Conservation (phyloP, 1,140 invertebrate genomes). For the Drosophila pseudoananassae region DNA sequence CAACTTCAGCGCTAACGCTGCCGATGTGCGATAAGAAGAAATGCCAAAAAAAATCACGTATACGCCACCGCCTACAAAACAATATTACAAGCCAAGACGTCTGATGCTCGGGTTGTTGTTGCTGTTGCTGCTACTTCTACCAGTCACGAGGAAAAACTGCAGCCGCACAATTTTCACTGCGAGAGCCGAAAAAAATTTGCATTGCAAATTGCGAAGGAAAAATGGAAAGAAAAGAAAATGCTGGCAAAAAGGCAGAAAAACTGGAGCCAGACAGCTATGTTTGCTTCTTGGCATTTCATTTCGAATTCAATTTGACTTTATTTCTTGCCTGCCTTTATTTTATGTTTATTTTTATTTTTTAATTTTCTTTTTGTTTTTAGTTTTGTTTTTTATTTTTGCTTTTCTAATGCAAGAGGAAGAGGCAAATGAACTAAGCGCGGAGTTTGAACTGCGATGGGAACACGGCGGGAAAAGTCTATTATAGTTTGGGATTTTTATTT, state of each 20-base stretch:
- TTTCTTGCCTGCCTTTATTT: constrained; percentile 30
- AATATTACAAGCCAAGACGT: constrained; percentile 7
- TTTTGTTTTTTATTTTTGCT: constrained; percentile 35
- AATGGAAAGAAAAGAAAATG: constrained; percentile 1
- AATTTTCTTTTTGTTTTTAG: constrained; percentile 8
- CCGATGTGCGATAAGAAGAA: constrained; percentile 73
- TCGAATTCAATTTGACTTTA: constrained; percentile 69
- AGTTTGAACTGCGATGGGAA: constrained; percentile 64
- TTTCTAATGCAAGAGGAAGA: constrained; percentile 72
- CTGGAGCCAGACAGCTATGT: constrained; percentile 61
- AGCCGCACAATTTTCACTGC: constrained; percentile 70
- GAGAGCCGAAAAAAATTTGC: constrained; percentile 70
- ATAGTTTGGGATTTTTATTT: background rate
- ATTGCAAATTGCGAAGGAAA: constrained; percentile 61
- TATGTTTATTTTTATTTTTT: constrained; percentile 41
- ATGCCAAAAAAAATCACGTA: constrained; percentile 78
- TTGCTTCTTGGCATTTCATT: constrained; percentile 77
- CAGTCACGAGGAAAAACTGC: constrained; percentile 61
- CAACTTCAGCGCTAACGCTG: constrained; percentile 35
- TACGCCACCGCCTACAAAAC: constrained; percentile 63
- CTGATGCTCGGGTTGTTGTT: background rate
- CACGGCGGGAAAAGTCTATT: background rate
- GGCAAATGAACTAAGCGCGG: constrained; percentile 81
- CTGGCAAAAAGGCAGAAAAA: constrained; percentile 47
- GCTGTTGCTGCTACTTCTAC: constrained; percentile 9